Base-by-base conservation (phyloP, 2,797 vertebrate genomes). In the Mycteria americana region DNA sequence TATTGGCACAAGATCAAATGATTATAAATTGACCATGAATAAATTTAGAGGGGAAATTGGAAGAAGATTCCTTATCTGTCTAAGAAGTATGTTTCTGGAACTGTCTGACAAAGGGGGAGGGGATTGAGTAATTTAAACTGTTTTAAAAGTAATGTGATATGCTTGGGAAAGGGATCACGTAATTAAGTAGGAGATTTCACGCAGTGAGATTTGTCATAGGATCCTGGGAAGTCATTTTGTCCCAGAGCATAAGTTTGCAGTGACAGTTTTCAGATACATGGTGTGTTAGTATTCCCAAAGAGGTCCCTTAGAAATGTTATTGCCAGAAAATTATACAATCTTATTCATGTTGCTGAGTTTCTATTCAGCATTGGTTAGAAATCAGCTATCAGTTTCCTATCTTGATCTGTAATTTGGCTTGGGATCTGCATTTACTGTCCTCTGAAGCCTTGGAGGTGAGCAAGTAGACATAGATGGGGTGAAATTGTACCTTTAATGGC, bases 1-100 rank as follows among this genome's bases (percentile, higher is more conserved):
- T 80, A 85, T 91, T 95, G 95, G 96, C 82, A 93, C 45, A 92
- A 92, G 78, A 93, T 92, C 92, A 96, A 93, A 94, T 89, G n/a
- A 43, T 81, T 96, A 65, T 92, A 88, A 78, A 78, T 74, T 83
- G 37, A 1, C 41, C 24, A 88, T 85, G 87, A 96, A 93, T 96
- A 95, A 91, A 94, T 94, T 85, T 72, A 83, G 30, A 88, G 45
- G 22, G 68, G 51, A 89, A 91, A 93, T 80, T 80, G 65, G 48
- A 91, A 77, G 57, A 83, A 37, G 17, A 15, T 4, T 89, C 28
- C 64, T 83, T 83, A 75, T 75, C 41, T 1, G 0, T 83, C 14
- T 45, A 84, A 91, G 75, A 74, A 69, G 9, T 45, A 48, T 0
- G 7, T 82, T 93, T 94, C 78, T 83, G 51, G 28, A 93, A 74